Percentiles rank a stretch among this genome's conserved stretches.
phyloP scores from a whole-genome alignment of 2,113 vertebrate species.

The Nothobranchius furzeri region DNA sequence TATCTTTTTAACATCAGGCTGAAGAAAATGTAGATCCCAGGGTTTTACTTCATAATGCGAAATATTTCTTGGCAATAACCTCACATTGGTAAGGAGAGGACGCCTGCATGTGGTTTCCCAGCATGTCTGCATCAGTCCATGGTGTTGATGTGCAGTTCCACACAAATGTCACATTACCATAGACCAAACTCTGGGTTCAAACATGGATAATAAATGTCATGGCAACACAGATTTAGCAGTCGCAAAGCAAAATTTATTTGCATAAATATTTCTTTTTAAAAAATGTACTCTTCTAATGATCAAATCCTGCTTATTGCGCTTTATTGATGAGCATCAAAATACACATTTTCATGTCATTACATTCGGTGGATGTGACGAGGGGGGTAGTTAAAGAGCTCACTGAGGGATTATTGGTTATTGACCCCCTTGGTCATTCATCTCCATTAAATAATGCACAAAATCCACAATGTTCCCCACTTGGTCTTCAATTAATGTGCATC shows the following conservation, averaged over 20 bases:
- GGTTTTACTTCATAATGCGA: slow-evolving; percentile 19
- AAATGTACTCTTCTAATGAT: slow-evolving; percentile 26
- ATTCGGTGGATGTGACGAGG: slow-evolving; percentile 14
- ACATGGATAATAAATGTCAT: slow-evolving; percentile 45
- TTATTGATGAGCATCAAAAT: slow-evolving; percentile 19
- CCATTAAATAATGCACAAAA: slow-evolving; percentile 20
- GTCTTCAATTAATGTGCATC: slow-evolving; percentile 11
- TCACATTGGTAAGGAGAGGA: slow-evolving; percentile 40
- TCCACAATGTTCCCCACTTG: slow-evolving; percentile 1
- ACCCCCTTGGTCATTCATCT: slow-evolving; percentile 23
- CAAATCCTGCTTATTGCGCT: slow-evolving; percentile 19
- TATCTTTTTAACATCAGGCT: slow-evolving; percentile 67
- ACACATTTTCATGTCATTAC: slow-evolving; percentile 21
- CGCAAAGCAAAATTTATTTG: slow-evolving; percentile 9
- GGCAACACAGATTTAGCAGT: slow-evolving; percentile 36
- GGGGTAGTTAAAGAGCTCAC: not conserved
- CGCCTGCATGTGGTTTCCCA: slow-evolving; percentile 59
- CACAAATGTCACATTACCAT: slow-evolving; percentile 68
- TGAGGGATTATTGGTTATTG: slow-evolving; percentile 37
- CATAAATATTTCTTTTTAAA: not conserved
- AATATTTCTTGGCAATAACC: slow-evolving; percentile 38
- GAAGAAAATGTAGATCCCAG: slow-evolving; percentile 39
- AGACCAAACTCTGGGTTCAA: slow-evolving; percentile 15
- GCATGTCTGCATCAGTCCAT: slow-evolving; percentile 21
- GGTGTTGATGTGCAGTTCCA: not conserved